Percentiles rank a stretch among this genome's conserved stretches.
Conservation (phyloP, 1,140 invertebrate species). For the Homarus americanus region DNA sequence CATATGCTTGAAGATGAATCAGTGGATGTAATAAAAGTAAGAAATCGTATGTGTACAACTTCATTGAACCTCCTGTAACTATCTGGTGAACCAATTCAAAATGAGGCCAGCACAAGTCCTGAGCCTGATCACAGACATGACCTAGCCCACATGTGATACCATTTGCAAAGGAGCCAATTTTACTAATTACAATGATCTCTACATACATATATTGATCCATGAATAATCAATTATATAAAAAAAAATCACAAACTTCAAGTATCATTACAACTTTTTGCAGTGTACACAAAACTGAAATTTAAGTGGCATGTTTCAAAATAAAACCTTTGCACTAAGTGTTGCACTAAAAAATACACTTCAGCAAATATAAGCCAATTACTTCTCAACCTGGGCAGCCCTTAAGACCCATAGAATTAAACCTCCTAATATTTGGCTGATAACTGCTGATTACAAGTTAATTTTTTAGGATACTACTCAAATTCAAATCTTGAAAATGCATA, state of each 20-base stretch:
- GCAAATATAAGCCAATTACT: not conserved
- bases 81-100: slow-evolving; percentile 2
- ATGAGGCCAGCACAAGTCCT: not conserved
- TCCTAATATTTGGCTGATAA: not conserved
- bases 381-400: not conserved
- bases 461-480: not conserved
- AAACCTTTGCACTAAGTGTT: not conserved
- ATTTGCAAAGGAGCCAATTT: not conserved
- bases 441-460: not conserved
- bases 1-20: not conserved
- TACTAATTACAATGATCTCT: not conserved
- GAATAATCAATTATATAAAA: too few species aligned
- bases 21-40: slow-evolving; percentile 53
- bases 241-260: too few species aligned
- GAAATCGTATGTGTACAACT: slow-evolving; percentile 38
- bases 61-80: slow-evolving; percentile 39
- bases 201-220: too few species aligned
- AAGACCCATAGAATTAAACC: not conserved
- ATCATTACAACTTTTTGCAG: not conserved
- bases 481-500: not conserved
- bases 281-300: not conserved
- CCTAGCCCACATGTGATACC: not conserved
- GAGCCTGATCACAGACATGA: slow-evolving; percentile 33
- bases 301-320: not conserved
- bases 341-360: not conserved